Evolutionary conservation across 2,888 invertebrate genomes (phyloP).

Genomic region (Lepidochrysops patricia): DNA sequence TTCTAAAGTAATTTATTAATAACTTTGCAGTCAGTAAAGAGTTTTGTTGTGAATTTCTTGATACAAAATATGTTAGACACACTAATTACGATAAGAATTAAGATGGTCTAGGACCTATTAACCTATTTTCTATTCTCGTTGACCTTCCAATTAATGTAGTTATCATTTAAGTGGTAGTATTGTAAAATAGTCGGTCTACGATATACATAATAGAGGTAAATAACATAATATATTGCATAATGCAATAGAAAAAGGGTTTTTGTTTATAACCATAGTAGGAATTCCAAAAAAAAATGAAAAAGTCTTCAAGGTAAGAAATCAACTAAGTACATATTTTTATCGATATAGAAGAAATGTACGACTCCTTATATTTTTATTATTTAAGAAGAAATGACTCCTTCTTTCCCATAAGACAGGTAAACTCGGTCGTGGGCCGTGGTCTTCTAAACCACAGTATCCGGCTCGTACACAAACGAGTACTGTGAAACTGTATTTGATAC

Average conservation of each 20-base stretch:
- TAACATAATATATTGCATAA: background rate
- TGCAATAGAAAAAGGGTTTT: background rate
- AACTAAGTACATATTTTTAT: too few species aligned
- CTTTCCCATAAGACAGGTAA: background rate
- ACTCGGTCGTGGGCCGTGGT: too few species aligned
- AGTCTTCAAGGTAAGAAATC: too few species aligned
- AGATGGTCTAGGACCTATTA: conserved; percentile 4
- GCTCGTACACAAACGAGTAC: background rate
- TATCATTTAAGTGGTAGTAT: background rate
- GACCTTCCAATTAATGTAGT: background rate
- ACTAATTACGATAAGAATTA: conserved; percentile 4
- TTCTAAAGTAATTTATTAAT: too few species aligned
- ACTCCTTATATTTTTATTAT: too few species aligned
- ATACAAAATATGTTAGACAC: background rate
- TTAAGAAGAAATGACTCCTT: too few species aligned
- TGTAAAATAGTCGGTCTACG: background rate
- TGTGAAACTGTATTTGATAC: background rate
- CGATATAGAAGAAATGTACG: too few species aligned
- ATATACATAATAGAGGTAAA: too few species aligned
- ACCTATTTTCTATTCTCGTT: conserved; percentile 11
- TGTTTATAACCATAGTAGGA: too few species aligned
- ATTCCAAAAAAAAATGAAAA: too few species aligned
- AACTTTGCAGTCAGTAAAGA: too few species aligned
- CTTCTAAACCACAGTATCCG: background rate
- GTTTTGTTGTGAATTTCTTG: too few species aligned